These are phyloP conservation scores for Zoanthus sociatus DNA, from an alignment of 92 coral and sea anemone species.

Conservation along the genomic window DNA sequence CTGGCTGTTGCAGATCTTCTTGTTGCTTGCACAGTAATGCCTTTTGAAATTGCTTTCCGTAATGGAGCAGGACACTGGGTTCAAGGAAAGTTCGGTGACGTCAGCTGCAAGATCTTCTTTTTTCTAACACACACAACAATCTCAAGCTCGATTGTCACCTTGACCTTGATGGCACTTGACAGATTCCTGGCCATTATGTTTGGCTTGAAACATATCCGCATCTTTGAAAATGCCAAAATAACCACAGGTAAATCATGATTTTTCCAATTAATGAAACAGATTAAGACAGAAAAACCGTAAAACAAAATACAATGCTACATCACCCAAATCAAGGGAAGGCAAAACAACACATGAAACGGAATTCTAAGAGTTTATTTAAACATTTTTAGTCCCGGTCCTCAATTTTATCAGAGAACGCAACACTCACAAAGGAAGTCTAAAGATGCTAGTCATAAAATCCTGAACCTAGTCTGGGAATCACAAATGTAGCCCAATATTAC, in stretches of 20 bases:
- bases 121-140: slow-evolving; percentile 38
- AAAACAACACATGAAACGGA: background rate
- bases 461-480: too few relatives aligned
- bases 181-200: slow-evolving; percentile 33
- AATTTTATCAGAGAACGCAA: background rate
- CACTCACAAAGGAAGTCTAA: too few relatives aligned
- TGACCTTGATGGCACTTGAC: slow-evolving; percentile 38
- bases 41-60: slow-evolving; percentile 11
- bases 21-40: slow-evolving; percentile 19
- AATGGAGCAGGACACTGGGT: slow-evolving; percentile 28
- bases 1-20: slow-evolving; percentile 31
- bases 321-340: too few relatives aligned
- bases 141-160: slow-evolving; percentile 41
- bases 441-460: too few relatives aligned
- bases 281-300: background rate
- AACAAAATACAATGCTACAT: background rate
- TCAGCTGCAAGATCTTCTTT: slow-evolving; percentile 33
- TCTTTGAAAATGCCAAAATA: slow-evolving; percentile 16
- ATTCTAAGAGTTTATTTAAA: background rate
- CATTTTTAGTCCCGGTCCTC: background rate
- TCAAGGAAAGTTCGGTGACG: slow-evolving; percentile 25
- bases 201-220: slow-evolving; percentile 31
- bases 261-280: too few relatives aligned
- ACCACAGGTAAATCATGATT: slow-evolving; percentile 9
- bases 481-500: too few relatives aligned